A percentile compares a stretch with the other conserved stretches of the same genome.
Conservation (phyloP, 2,797 vertebrate species). For the Echiichthys vipera region DNA sequence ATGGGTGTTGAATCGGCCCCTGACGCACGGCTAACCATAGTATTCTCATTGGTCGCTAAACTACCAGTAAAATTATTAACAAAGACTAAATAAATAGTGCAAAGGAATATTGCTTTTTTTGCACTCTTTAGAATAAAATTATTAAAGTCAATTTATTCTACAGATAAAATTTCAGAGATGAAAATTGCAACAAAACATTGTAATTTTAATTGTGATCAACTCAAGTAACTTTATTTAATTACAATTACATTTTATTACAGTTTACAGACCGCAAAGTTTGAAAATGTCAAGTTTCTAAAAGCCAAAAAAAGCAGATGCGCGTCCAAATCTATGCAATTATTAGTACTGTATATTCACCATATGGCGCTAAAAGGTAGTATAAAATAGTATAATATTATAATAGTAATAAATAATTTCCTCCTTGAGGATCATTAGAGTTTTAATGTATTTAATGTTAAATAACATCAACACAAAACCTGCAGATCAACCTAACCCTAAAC, state of each 20-base stretch:
- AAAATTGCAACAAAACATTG: neutral
- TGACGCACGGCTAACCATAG: neutral
- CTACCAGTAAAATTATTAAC: neutral
- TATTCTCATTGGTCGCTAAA: neutral
- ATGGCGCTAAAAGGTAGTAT: too few relatives aligned
- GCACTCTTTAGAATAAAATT: accelerated
- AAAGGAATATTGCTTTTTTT: neutral
- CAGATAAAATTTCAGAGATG: neutral
- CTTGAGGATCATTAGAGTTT: neutral
- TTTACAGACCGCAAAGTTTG: neutral
- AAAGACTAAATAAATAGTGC: neutral
- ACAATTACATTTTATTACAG: neutral
- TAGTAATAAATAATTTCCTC: too few relatives aligned
- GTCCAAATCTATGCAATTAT: neutral
- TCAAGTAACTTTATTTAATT: neutral
- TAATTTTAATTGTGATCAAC: neutral
- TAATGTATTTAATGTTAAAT: neutral
- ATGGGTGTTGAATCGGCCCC: neutral
- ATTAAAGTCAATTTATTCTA: neutral
- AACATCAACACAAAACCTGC: neutral
- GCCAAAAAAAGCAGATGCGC: neutral
- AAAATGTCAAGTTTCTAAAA: neutral
- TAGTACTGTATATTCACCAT: neutral
- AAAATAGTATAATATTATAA: too few relatives aligned
- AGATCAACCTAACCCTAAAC: neutral